Base-by-base conservation (phyloP, 2,113 vertebrate genomes). In the Nesogale talazaci region DNA sequence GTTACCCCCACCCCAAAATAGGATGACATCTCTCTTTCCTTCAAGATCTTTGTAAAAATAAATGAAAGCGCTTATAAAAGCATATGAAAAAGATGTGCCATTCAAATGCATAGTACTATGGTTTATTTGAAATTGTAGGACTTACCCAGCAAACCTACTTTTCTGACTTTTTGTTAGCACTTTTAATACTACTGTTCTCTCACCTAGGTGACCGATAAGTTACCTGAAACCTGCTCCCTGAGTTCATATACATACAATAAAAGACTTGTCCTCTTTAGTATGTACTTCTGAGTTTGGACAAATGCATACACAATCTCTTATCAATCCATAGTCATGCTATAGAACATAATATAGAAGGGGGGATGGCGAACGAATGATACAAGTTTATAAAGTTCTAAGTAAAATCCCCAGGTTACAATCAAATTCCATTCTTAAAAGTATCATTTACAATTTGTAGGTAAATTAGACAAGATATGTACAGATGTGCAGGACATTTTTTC, bases 31-130 rank as follows among this genome's bases (percentile, higher is more conserved):
- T 36, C n/a, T 8, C 27, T 88, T 93, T 91, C 82, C 38, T 90
- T 92, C 19, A 83, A 90, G 36, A 75, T 90, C 19, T 31, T 76
- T 95, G 23, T 78, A 85, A 92, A 89, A 90, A 56, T 87, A 93
- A 88, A 76, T 34, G 8, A 59, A 88, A 89, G 31, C 72, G 17
- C 3, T n/a, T 36, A 31, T 76, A 34, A 63, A 2, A 34, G 34
- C 72, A 59, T 7, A 83, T 6, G 38, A 69, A 27, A 83, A 56
- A 82, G 19, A 69, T 56, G 20, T 87, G 23, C 63, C 46, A n/a
- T 74, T 81, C 25, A 69, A 3, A 75, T 25, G 40, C 14, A 38
- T 25, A 3, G 0, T 76, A 57, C 0, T 82, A 27, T 52, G 89
- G 69, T 34, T 79, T 82, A 94, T 83, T 67, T 70, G 69, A 67